These are phyloP conservation scores for Scyliorhinus canicula DNA, from an alignment of 2,797 vertebrate species.

Conservation along the genomic window DNA sequence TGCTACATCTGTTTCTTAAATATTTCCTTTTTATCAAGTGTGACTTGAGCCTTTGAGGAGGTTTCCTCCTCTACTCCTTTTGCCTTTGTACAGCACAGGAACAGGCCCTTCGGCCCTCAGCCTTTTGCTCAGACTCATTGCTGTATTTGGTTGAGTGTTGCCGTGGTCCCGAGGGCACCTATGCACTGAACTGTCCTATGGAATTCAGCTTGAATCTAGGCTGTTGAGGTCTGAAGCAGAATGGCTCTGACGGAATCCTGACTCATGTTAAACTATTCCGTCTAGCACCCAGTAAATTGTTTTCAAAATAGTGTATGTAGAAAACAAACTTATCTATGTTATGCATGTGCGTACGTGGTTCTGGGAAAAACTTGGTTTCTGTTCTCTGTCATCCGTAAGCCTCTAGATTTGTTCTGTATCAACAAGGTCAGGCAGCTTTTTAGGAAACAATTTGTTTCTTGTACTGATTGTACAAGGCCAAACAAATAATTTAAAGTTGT, in stretches of 20 bases:
- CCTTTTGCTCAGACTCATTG: background rate
- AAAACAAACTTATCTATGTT: background rate
- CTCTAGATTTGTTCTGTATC: too few relatives aligned
- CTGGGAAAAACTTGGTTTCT: too few relatives aligned
- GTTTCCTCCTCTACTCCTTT: background rate
- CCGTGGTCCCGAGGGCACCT: background rate
- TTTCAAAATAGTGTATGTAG: background rate
- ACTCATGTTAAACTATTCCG: background rate
- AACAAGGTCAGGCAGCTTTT: too few relatives aligned
- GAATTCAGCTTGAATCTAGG: background rate
- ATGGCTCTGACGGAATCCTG: background rate
- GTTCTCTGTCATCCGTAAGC: too few relatives aligned
- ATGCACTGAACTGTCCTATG: background rate
- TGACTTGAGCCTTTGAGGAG: background rate
- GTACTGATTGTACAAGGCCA: too few relatives aligned
- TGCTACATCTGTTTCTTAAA: too few relatives aligned
- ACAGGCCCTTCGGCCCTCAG: too few relatives aligned
- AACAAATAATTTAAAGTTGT: too few relatives aligned
- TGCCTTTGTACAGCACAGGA: too few relatives aligned
- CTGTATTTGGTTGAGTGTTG: background rate
- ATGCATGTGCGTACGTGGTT: too few relatives aligned
- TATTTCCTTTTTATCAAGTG: background rate
- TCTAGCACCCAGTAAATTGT: background rate
- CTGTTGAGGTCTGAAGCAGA: background rate
- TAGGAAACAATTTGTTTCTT: too few relatives aligned